These are phyloP conservation scores for Leucopternis melanops DNA, from an alignment of 2,113 vertebrate genomes.

Conservation along the genomic window DNA sequence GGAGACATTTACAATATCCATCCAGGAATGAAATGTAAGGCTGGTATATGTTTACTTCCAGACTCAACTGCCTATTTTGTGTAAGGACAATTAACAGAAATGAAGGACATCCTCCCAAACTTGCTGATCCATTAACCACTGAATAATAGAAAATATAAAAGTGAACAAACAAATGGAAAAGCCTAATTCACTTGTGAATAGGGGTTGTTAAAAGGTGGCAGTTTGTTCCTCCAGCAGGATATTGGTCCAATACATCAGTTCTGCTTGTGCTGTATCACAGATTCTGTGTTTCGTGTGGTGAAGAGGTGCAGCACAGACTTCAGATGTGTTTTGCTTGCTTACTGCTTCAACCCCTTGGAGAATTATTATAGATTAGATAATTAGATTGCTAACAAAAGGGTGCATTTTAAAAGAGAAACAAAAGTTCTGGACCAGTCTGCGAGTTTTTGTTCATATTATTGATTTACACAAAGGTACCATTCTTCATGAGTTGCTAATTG, in stretches of 20 bases:
- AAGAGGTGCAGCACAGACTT: background rate
- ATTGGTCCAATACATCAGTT: background rate
- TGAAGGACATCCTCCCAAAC: background rate
- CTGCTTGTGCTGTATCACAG: background rate
- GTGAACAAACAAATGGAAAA: background rate
- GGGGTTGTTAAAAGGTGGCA: background rate
- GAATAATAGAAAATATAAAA: background rate
- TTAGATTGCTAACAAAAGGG: too few relatives aligned
- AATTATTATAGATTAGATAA: background rate
- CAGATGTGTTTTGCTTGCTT: background rate
- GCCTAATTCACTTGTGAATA: background rate
- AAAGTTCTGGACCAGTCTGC: background rate
- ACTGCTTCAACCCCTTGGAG: background rate
- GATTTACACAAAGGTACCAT: background rate
- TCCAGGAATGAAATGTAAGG: background rate
- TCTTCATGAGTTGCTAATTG: background rate
- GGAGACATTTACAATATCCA: background rate
- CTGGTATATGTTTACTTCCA: background rate
- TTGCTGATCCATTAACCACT: background rate
- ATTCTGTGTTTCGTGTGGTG: fast-evolving
- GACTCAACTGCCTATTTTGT: background rate
- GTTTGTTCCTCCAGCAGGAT: background rate
- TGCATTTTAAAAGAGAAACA: background rate
- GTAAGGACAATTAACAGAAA: background rate
- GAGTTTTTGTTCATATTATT: background rate